phyloP scores from a whole-genome alignment of 1,140 invertebrate genomes.

The Asbolus verrucosus region DNA sequence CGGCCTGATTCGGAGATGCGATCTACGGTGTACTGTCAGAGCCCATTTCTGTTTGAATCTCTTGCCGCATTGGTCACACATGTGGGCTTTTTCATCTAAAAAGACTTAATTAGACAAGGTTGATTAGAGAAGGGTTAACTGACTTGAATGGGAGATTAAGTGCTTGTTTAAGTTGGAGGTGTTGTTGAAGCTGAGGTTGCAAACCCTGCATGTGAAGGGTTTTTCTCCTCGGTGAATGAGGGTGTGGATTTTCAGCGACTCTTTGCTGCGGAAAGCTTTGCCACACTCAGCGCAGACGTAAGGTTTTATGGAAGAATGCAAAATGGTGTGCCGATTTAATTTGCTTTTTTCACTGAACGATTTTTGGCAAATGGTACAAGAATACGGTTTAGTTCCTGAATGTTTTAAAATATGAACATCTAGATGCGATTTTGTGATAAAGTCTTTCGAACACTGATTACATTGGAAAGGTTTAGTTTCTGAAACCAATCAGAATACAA shows the following conservation, averaged over 20 bases:
- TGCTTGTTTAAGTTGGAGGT: conserved; percentile 70
- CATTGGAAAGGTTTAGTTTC: conserved; percentile 64
- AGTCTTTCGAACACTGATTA: conserved; percentile 60
- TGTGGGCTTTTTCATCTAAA: conserved; percentile 69
- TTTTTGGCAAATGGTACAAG: conserved; percentile 61
- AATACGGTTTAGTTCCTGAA: conserved; percentile 59
- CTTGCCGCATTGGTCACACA: conserved; percentile 69
- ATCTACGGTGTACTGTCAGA: conserved; percentile 61
- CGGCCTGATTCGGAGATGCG: conserved; percentile 63
- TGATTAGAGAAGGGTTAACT: conserved; percentile 51
- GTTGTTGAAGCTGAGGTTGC: conserved; percentile 67
- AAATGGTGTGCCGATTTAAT: conserved; percentile 59
- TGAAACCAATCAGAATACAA: conserved; percentile 54
- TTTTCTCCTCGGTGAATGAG: conserved; percentile 68
- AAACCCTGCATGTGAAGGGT: conserved; percentile 66
- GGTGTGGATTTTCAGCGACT: conserved; percentile 65
- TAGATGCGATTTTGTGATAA: conserved; percentile 61
- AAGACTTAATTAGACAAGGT: conserved; percentile 39
- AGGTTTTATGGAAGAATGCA: conserved; percentile 58
- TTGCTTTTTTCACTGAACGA: conserved; percentile 60
- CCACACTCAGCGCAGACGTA: conserved; percentile 65
- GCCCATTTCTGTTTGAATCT: conserved; percentile 68
- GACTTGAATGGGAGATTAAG: conserved; percentile 69
- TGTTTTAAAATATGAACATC: conserved; percentile 61
- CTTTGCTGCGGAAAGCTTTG: conserved; percentile 65